phyloP scores from a whole-genome alignment of 2,113 vertebrate species.

The Chascanopsetta lugubris region DNA sequence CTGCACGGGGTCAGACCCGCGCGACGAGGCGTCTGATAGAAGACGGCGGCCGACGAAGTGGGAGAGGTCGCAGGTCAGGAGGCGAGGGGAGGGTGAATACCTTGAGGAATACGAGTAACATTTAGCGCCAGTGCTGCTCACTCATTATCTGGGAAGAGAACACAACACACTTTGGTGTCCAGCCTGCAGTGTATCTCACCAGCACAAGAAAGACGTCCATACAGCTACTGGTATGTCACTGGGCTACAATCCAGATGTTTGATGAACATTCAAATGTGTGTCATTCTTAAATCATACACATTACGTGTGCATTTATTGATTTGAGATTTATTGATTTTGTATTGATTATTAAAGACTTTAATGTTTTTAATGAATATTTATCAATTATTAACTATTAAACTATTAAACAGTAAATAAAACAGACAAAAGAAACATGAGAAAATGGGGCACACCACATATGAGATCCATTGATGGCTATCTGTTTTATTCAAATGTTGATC shows the following conservation, averaged over 20 bases:
- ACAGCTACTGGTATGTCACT: too few relatives aligned
- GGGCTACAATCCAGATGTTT: not conserved
- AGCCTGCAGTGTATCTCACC: not conserved
- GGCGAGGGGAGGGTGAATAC: constrained; percentile 13
- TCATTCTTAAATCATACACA: too few relatives aligned
- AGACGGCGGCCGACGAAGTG: constrained; percentile 15
- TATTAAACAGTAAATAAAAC: too few relatives aligned
- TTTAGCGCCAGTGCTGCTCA: constrained; percentile 13
- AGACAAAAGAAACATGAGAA: too few relatives aligned
- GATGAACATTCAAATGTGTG: not conserved
- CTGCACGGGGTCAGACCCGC: constrained; percentile 39
- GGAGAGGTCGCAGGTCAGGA: not conserved
- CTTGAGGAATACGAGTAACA: constrained; percentile 39
- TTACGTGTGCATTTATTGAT: too few relatives aligned
- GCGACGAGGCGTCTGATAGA: constrained; percentile 43
- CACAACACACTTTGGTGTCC: not conserved
- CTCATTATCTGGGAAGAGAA: constrained; percentile 39
- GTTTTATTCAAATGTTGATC: too few relatives aligned
- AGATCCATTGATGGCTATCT: too few relatives aligned
- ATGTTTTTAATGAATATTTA: too few relatives aligned
- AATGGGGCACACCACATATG: too few relatives aligned
- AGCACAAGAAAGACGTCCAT: not conserved
- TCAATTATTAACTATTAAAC: too few relatives aligned
- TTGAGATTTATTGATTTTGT: too few relatives aligned
- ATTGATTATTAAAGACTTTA: too few relatives aligned